Percentiles rank a stretch among this genome's conserved stretches.
These are phyloP conservation scores for Hoplostethus atlanticus DNA, from an alignment of 2,797 vertebrate genomes.

Conservation along the genomic window DNA sequence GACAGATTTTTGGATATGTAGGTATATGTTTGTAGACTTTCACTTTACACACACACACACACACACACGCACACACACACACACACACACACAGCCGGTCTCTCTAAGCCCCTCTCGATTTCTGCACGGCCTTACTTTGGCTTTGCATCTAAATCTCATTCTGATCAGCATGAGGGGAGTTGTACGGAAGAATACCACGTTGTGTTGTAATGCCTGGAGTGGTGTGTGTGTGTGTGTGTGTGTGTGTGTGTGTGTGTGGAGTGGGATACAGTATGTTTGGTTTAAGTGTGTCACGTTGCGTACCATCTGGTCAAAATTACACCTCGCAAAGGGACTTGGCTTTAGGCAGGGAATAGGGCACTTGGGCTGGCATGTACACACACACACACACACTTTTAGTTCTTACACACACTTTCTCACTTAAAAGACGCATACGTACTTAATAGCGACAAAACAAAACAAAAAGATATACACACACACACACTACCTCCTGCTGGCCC, in stretches of 20 bases:
- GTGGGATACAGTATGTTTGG: slow-evolving; percentile 28
- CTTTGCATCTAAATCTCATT: slow-evolving; percentile 47
- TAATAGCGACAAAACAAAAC: slow-evolving; percentile 42
- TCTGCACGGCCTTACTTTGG: slow-evolving; percentile 39
- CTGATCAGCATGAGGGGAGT: slow-evolving; percentile 37
- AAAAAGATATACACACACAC: not conserved
- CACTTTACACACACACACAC: slow-evolving; percentile 12
- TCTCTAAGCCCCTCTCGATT: slow-evolving; percentile 37
- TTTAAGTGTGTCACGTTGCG: slow-evolving; percentile 53
- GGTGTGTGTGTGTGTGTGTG: not conserved
- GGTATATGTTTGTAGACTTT: slow-evolving; percentile 28
- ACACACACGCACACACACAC: slow-evolving; percentile 16
- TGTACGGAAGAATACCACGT: slow-evolving; percentile 10
- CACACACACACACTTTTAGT: not conserved
- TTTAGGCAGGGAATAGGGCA: slow-evolving; percentile 32
- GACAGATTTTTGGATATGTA: slow-evolving; percentile 3
- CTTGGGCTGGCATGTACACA: slow-evolving; percentile 22
- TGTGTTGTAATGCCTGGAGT: slow-evolving; percentile 2
- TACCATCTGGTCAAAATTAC: slow-evolving; percentile 67
- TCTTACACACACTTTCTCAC: slow-evolving; percentile 12
- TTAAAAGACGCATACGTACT: not conserved
- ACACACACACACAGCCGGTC: slow-evolving; percentile 8
- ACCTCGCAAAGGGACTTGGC: slow-evolving; percentile 42
- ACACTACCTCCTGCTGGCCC: slow-evolving; percentile 12
- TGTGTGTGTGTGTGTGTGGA: slow-evolving; percentile 34